A percentile compares a stretch with the other conserved stretches of the same genome.
Conservation (phyloP, 2,888 invertebrate genomes). For the Neria commutata region DNA sequence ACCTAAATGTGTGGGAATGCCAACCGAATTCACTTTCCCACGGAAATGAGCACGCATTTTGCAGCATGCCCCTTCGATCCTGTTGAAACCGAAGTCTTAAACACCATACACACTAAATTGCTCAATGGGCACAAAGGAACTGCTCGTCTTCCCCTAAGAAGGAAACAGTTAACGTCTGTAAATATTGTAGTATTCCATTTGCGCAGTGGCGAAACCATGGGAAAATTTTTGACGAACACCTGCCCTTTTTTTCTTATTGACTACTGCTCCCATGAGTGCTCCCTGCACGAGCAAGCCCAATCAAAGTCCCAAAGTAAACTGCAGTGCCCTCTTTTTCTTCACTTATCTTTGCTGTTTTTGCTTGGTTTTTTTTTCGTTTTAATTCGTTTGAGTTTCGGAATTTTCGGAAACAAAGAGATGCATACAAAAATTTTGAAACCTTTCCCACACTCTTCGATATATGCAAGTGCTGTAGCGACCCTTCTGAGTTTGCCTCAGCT, state of each 20-base stretch:
- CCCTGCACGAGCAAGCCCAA: slow-evolving; percentile 15
- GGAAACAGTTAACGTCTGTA: too few relatives aligned
- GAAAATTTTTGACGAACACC: slow-evolving; percentile 60
- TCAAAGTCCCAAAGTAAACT: slow-evolving; percentile 41
- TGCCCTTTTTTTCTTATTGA: slow-evolving; percentile 56
- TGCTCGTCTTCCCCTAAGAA: too few relatives aligned
- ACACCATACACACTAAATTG: too few relatives aligned
- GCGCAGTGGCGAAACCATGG: slow-evolving; percentile 38
- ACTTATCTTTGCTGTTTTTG: slow-evolving; percentile 18
- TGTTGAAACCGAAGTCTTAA: slow-evolving; percentile 10
- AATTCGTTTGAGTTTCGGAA: slow-evolving; percentile 18
- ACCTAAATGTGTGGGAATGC: slow-evolving; percentile 51
- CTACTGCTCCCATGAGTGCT: slow-evolving; percentile 23
- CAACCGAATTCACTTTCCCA: slow-evolving; percentile 49
- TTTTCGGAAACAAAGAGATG: slow-evolving; percentile 24
- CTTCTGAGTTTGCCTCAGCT: background rate
- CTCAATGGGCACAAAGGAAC: too few relatives aligned
- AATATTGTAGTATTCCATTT: background rate
- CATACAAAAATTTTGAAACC: slow-evolving; percentile 44
- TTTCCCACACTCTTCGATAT: slow-evolving; percentile 52
- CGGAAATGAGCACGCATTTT: slow-evolving; percentile 38
- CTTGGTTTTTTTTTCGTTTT: background rate
- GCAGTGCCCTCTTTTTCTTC: slow-evolving; percentile 38
- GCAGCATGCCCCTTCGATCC: slow-evolving; percentile 12
- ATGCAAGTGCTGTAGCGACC: slow-evolving; percentile 12